A percentile compares a stretch with the other conserved stretches of the same genome.
These are phyloP conservation scores for Eupithecia inturbata DNA, from an alignment of 2,888 invertebrate genomes.

Conservation along the genomic window DNA sequence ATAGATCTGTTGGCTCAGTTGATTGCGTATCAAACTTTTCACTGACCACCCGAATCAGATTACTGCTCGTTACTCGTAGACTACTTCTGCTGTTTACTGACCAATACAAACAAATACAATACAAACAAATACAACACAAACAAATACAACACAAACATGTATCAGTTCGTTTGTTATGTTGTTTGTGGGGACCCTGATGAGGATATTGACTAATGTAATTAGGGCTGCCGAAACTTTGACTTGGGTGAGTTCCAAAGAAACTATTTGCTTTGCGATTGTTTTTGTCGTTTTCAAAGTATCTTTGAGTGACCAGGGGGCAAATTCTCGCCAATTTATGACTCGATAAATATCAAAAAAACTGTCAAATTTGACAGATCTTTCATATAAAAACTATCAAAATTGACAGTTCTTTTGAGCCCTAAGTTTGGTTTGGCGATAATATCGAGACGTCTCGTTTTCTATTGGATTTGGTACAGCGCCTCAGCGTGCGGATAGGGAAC, in stretches of 20 bases:
- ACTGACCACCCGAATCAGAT: constrained; percentile 79
- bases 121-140: constrained; percentile 74
- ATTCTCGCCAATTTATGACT: no score
- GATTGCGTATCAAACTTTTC: constrained; percentile 79
- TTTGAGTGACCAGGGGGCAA: neutral
- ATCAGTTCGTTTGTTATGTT: constrained; percentile 49
- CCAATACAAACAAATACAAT: constrained; percentile 61
- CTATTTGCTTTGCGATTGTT: neutral
- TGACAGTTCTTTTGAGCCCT: no score
- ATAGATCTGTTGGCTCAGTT: constrained; percentile 77
- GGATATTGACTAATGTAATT: constrained; percentile 44
- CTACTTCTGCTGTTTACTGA: constrained; percentile 74
- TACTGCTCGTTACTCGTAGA: constrained; percentile 73
- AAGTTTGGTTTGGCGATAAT: neutral
- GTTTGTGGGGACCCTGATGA: constrained; percentile 60
- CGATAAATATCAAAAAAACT: no score
- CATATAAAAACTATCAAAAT: no score
- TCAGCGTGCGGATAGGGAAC: no score
- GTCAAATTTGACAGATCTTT: no score
- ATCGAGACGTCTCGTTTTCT: no score
- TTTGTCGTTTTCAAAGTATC: neutral
- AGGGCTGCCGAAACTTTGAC: constrained; percentile 10
- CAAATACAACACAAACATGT: constrained; percentile 52
- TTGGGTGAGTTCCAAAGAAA: neutral
- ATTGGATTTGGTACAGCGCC: no score